A percentile compares a stretch with the other conserved stretches of the same genome.
phyloP scores from a whole-genome alignment of 2,888 invertebrate genomes.

The Boloria euphrosyne region DNA sequence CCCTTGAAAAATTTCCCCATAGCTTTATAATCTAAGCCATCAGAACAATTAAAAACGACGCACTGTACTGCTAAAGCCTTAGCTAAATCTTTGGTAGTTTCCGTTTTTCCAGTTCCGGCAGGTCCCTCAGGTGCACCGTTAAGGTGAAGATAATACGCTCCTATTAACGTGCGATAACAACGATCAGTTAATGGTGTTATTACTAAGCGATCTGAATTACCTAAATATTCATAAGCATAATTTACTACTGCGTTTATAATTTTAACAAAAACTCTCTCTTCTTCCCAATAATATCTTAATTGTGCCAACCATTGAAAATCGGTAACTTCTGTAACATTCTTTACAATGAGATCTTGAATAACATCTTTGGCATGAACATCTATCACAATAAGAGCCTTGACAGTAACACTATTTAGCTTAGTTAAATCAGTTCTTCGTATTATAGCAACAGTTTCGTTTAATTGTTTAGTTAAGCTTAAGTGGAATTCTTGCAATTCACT shows the following conservation, averaged over 20 bases:
- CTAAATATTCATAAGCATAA: slow-evolving; percentile 93
- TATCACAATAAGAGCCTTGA: slow-evolving; percentile 91
- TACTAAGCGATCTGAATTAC: slow-evolving; percentile 89
- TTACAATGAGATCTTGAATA: slow-evolving; percentile 84
- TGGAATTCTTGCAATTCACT: slow-evolving; percentile 82
- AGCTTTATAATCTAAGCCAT: slow-evolving; percentile 91
- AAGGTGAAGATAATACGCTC: slow-evolving; percentile 91
- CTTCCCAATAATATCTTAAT: slow-evolving; percentile 90
- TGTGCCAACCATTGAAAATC: slow-evolving; percentile 95
- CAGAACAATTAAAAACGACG: slow-evolving; percentile 94
- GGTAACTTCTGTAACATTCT: slow-evolving; percentile 85
- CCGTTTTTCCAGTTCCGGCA: slow-evolving; percentile 94
- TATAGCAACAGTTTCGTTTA: slow-evolving; percentile 88
- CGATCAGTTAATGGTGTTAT: slow-evolving; percentile 89
- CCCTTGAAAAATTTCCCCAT: slow-evolving; percentile 95
- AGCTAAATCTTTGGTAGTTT: slow-evolving; percentile 95
- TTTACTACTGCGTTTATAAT: slow-evolving; percentile 90
- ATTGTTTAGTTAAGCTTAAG: slow-evolving; percentile 81
- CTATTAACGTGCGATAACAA: slow-evolving; percentile 91
- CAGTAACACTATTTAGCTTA: slow-evolving; percentile 87
- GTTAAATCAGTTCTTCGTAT: slow-evolving; percentile 87
- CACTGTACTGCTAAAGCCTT: slow-evolving; percentile 96
- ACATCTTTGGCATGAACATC: slow-evolving; percentile 94
- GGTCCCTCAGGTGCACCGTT: slow-evolving; percentile 94
- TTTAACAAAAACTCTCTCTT: slow-evolving; percentile 85